Evolutionary conservation across 2,888 invertebrate genomes (phyloP), one percentile per base, ranked within the genome.

Genomic region (Bedellia somnulentella): DNA sequence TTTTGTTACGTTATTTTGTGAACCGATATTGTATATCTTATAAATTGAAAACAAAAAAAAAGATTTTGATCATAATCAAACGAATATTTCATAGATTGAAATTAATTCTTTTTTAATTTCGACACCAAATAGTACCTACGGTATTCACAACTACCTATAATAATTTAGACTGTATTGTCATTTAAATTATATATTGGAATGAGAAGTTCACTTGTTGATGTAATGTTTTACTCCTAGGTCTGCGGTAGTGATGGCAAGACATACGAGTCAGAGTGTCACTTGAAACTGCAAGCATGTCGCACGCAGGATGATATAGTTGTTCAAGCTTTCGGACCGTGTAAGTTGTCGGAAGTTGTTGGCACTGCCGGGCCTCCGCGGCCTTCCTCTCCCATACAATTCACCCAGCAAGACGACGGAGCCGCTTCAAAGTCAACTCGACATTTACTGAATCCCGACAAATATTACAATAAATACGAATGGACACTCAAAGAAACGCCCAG

Each of bases 391-490:
- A 81, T 85, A 44, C 86, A 87, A 46, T 89, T 85, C 57, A 89
- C 89, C 2, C 87, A 89, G 53, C 86, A 88, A 30, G 88, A 87
- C 38, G 87, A 88, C 46, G 81, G 81, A 24, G 81, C 82, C 33
- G 86, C 86, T 2, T 88, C 88, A 11, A 90, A 90, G 62, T 88
- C 89, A 8, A 89, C 89, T 5, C 80, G 89, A 47, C 89, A 89
- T 61, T 73, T 89, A 27, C 70, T 86, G 37, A 82, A 85, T 29
- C 86, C 86, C 5, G 85, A 85, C 48, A 80, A 84, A 45, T 83
- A 83, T 52, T 84, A 71, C 41, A 70, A 71, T 31, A 83, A 76
- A 77, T 85, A 71, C 56, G 81, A 54, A 42, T 80, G 67, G 80
- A 68, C 57, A n/a, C 57, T 57, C 57, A 81, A 68, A 54, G 81